Conservation (phyloP, 2,888 invertebrate genomes). For the Copidosoma aretas region DNA sequence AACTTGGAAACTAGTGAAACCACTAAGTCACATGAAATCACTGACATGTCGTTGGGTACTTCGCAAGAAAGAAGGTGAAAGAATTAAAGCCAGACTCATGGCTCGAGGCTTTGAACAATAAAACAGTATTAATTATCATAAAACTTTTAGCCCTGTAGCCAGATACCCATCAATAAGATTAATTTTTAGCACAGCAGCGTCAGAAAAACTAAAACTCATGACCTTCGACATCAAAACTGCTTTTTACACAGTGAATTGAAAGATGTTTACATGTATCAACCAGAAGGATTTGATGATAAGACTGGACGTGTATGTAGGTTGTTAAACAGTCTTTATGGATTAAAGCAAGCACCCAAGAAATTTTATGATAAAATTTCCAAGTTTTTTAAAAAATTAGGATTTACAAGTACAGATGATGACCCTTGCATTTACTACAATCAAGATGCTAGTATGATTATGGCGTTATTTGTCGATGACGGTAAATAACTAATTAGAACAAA, state of each 20-base stretch:
- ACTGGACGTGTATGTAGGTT: slow-evolving; percentile 32
- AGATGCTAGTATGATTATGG: slow-evolving; percentile 2
- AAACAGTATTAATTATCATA: slow-evolving; percentile 45
- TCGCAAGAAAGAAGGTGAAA: slow-evolving; percentile 43
- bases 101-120: slow-evolving; percentile 47
- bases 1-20: slow-evolving; percentile 43
- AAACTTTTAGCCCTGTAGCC: slow-evolving; percentile 45
- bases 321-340: too few species aligned
- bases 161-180: slow-evolving; percentile 42
- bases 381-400: not conserved
- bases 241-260: slow-evolving; percentile 41
- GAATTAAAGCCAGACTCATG: slow-evolving; percentile 44
- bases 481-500: too few species aligned
- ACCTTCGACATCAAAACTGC: slow-evolving; percentile 40
- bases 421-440: slow-evolving; percentile 9
- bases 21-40: slow-evolving; percentile 40
- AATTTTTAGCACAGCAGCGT: slow-evolving; percentile 43
- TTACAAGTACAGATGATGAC: slow-evolving; percentile 3
- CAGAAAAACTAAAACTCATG: slow-evolving; percentile 34
- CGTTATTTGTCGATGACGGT: slow-evolving; percentile 19
- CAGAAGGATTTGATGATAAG: slow-evolving; percentile 42
- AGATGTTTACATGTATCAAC: slow-evolving; percentile 44
- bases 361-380: not conserved
- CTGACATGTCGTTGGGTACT: slow-evolving; percentile 43
- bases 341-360: slow-evolving; percentile 47